Percentiles rank a stretch among this genome's conserved stretches.
Conservation (phyloP, 2,888 invertebrate genomes). For the Ptilodon capucinus region DNA sequence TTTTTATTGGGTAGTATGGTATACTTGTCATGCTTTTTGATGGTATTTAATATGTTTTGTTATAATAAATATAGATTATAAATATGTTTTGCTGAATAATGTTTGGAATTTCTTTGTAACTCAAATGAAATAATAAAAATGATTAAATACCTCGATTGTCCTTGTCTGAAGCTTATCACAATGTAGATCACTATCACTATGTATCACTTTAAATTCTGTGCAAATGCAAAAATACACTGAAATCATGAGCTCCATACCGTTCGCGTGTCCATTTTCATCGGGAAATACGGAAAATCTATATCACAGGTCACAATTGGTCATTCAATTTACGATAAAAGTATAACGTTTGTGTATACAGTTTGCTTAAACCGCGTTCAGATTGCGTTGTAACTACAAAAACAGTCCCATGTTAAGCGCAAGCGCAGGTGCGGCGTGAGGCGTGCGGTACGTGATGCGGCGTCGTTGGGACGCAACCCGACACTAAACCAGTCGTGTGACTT, state of each 20-base stretch:
- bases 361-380: slow-evolving; percentile 38
- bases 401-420: slow-evolving; percentile 70
- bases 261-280: slow-evolving; percentile 65
- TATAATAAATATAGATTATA: neutral
- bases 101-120: slow-evolving; percentile 11
- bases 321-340: slow-evolving; percentile 22
- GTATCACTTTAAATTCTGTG: slow-evolving; percentile 72
- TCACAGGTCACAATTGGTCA: slow-evolving; percentile 63
- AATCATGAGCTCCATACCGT: slow-evolving; percentile 78
- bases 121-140: slow-evolving; percentile 23
- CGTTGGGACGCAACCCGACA: slow-evolving; percentile 82
- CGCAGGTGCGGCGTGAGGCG: slow-evolving; percentile 55
- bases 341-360: slow-evolving; percentile 26
- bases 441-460: slow-evolving; percentile 76
- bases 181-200: slow-evolving; percentile 77
- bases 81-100: neutral
- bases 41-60: neutral
- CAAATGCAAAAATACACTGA: slow-evolving; percentile 73
- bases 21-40: neutral
- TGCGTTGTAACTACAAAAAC: slow-evolving; percentile 60
- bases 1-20: neutral
- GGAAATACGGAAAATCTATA: slow-evolving; percentile 44
- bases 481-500: slow-evolving; percentile 80
- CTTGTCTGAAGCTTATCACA: slow-evolving; percentile 70
- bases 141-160: slow-evolving; percentile 69